Evolutionary conservation across 2,113 vertebrate species (phyloP).

Genomic region (Trematocara unimaculatum): DNA sequence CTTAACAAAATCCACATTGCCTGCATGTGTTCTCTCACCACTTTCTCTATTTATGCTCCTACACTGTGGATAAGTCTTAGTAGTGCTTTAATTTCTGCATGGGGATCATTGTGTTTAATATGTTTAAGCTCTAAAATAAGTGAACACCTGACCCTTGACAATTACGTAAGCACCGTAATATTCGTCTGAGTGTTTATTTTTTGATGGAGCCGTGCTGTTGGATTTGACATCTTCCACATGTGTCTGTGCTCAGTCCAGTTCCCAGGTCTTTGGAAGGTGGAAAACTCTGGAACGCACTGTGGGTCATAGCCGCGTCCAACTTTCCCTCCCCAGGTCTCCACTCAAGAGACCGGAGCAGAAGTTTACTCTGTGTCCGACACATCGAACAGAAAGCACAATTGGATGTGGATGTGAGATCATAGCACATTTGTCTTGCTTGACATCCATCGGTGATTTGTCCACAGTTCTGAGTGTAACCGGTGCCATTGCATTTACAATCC

Average conservation of each 20-base stretch:
- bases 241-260: neutral
- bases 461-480: neutral
- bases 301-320: neutral
- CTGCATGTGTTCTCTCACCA: neutral
- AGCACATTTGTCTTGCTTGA: neutral
- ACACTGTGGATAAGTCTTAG: neutral
- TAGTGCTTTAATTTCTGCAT: neutral
- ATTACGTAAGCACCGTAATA: neutral
- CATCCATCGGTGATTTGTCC: neutral
- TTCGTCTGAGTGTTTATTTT: neutral
- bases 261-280: conserved; percentile 10
- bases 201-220: neutral
- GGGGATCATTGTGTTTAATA: neutral
- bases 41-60: neutral
- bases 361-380: neutral
- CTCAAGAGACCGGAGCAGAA: neutral
- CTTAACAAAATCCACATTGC: neutral
- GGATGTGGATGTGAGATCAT: conserved; percentile 1
- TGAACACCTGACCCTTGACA: neutral
- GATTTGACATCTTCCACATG: conserved; percentile 27
- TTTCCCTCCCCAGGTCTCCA: conserved; percentile 3
- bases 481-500: neutral
- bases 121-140: neutral
- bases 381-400: neutral
- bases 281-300: conserved; percentile 4